Evolutionary conservation across 2,113 vertebrate species (phyloP).

Genomic region (Callorhinus ursinus): DNA sequence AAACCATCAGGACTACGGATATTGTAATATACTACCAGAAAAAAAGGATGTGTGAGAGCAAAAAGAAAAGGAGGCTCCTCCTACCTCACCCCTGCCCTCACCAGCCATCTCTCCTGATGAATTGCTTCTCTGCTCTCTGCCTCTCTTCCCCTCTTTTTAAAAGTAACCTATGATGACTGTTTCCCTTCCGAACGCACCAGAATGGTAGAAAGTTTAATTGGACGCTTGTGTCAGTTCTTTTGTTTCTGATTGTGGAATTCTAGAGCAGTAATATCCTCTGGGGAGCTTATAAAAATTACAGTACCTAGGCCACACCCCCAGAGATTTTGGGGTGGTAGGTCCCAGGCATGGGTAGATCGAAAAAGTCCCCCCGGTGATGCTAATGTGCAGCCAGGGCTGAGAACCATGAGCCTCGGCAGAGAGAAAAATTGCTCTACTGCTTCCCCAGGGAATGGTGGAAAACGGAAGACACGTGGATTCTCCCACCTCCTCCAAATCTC

Average conservation of each 20-base stretch:
- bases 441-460: background rate
- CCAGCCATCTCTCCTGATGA: background rate
- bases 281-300: background rate
- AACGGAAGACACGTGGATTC: background rate
- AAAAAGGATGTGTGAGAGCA: background rate
- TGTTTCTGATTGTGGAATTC: slow-evolving; percentile 33
- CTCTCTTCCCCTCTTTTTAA: background rate
- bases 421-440: background rate
- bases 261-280: background rate
- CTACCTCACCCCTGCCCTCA: background rate
- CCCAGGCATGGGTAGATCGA: background rate
- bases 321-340: background rate
- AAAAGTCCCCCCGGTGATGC: background rate
- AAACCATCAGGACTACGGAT: background rate
- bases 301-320: background rate
- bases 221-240: background rate
- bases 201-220: background rate
- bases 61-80: background rate
- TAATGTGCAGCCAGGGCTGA: background rate
- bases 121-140: background rate
- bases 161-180: background rate
- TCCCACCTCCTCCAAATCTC: background rate
- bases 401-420: background rate
- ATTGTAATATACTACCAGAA: background rate
- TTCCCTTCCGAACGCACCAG: background rate